Base-by-base conservation (phyloP, 37 sponge, comb jelly and placozoan species). In the Eunapius fragilis region DNA sequence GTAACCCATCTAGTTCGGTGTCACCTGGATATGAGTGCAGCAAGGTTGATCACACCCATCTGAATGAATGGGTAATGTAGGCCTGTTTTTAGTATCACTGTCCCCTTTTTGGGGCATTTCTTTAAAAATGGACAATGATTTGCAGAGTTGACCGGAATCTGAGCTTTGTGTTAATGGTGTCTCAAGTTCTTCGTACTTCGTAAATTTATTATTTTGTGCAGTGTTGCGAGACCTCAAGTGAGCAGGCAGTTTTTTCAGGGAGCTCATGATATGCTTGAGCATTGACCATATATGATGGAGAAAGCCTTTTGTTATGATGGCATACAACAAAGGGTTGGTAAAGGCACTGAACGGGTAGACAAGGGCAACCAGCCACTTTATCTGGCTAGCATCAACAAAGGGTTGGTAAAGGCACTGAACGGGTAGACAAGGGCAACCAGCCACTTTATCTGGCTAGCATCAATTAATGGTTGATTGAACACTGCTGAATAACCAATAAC, bases 251-350 rank as follows among this genome's bases (percentile, higher is more conserved):
- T 12, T 11, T 58, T 58, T 12, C 1, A 4, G 58, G 58, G 6
- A 58, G 58, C 19, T 69, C 14, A 30, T 4, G 38, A 23, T 30
- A 6, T 72, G 25, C 37, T 74, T 45, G 33, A 84, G 37, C 6
- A 91, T 75, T 32, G 71, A 67, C 14, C 25, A 0, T 9, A 90
- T 27, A 25, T 32, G 72, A 26, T 80, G 41, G 24, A 85, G 31
- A 77, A 96, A 96, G 19, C 83, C 82, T 38, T 83, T 35, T 9
- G 94, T 96, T 33, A 96, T 80, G 33, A 96, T 83, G 75, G 90
- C 87, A 78, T 96, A 96, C 17, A 94, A 85, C 76, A 96, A 92
- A 19, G 97, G 97, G 77, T 94, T 96, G 31, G 89, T 71, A 69
- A 89, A 89, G 12, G 97, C 92, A 82, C 94, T 96, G 70, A 96